Evolutionary conservation across 2,797 vertebrate species (phyloP).

Genomic region (Selene dorsalis): DNA sequence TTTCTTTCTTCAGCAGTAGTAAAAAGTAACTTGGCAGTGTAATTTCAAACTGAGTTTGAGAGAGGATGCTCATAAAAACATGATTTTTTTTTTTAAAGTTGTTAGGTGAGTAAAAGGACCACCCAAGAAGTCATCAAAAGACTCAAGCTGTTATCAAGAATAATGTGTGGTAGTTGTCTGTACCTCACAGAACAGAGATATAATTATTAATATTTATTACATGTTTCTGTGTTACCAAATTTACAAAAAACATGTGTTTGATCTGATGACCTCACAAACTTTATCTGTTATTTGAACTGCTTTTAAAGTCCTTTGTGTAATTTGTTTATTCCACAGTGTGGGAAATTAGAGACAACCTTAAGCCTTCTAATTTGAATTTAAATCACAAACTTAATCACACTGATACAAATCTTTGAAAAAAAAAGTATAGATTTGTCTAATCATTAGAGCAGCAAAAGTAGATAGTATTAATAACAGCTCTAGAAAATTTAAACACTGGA

Average conservation of each 20-base stretch:
- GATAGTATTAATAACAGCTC: not conserved
- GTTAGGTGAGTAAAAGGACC: not conserved
- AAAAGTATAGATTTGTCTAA: not conserved
- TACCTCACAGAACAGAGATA: not conserved
- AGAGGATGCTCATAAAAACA: not conserved
- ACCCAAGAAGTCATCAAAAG: not conserved
- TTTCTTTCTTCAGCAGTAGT: not conserved
- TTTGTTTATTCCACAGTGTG: slow-evolving; percentile 6
- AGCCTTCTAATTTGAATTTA: slow-evolving; percentile 1
- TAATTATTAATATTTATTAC: not conserved
- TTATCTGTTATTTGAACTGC: not conserved
- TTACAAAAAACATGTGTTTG: not conserved
- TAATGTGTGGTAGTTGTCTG: not conserved
- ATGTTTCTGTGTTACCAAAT: not conserved
- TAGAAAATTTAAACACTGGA: not conserved
- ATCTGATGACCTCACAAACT: not conserved
- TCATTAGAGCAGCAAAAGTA: not conserved
- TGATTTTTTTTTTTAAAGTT: not conserved
- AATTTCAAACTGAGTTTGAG: not conserved
- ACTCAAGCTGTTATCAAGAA: not conserved
- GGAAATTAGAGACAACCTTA: not conserved
- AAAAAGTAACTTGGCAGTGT: not conserved
- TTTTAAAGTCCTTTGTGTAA: not conserved
- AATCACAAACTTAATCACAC: not conserved
- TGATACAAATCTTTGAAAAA: not conserved